Evolutionary conservation across 2,113 vertebrate genomes (phyloP).

Genomic region (Conger conger): DNA sequence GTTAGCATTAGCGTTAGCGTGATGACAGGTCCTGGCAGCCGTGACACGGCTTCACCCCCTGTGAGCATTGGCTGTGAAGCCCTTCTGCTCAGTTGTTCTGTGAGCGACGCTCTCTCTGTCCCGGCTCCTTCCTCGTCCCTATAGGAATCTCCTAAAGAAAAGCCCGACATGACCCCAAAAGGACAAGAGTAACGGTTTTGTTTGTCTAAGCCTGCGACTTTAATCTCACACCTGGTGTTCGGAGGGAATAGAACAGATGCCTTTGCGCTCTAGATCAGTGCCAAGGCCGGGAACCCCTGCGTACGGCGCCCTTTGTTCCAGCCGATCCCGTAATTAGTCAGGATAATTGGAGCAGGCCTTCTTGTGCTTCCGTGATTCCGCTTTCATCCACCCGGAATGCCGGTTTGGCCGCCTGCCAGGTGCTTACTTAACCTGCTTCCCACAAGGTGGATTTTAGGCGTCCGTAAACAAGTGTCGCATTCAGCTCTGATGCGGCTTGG

Average conservation of each 20-base stretch:
- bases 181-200: background rate
- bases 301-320: background rate
- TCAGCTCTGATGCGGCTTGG: background rate
- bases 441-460: background rate
- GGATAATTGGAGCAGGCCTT: background rate
- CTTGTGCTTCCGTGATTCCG: background rate
- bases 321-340: background rate
- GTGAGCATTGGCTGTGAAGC: constrained; percentile 46
- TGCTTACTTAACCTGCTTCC: background rate
- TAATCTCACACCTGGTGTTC: background rate
- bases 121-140: background rate
- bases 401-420: background rate
- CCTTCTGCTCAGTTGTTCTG: background rate
- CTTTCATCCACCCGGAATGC: background rate
- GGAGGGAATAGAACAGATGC: background rate
- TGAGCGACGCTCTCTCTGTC: background rate
- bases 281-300: background rate
- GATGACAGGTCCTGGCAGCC: constrained; percentile 26
- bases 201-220: background rate
- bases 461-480: background rate
- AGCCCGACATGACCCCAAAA: background rate
- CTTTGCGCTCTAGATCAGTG: background rate
- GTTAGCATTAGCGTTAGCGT: too few species aligned
- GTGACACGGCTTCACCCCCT: constrained; percentile 33
- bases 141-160: background rate